phyloP scores from a whole-genome alignment of 2,797 vertebrate genomes.

The Coregonus sp. region DNA sequence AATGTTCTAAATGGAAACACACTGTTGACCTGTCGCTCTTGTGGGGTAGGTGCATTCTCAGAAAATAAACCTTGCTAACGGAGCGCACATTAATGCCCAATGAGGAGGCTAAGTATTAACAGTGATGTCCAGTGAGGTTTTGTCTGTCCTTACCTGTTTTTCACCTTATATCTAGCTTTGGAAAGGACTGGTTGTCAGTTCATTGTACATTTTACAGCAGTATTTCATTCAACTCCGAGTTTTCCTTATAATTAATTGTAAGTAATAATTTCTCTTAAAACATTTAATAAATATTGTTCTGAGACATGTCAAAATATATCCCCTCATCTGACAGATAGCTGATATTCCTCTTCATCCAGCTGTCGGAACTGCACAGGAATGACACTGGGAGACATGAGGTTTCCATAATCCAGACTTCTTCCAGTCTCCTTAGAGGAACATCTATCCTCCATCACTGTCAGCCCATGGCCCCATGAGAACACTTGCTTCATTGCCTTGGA shows the following conservation, averaged over 20 bases:
- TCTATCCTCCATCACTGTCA: slow-evolving; percentile 76
- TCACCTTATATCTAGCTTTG: too few species aligned
- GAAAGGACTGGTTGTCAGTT: too few species aligned
- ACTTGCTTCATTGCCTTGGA: slow-evolving; percentile 67
- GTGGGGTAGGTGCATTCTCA: too few species aligned
- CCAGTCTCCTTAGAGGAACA: slow-evolving; percentile 70
- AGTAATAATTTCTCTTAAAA: slow-evolving; percentile 58
- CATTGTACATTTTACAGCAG: too few species aligned
- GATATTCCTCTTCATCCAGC: slow-evolving; percentile 71
- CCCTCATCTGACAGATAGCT: slow-evolving; percentile 70
- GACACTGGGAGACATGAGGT: slow-evolving; percentile 68
- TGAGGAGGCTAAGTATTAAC: too few species aligned
- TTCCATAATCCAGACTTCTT: slow-evolving; percentile 68
- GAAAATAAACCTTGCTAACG: too few species aligned
- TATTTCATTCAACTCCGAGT: slow-evolving; percentile 25
- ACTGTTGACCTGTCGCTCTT: too few species aligned
- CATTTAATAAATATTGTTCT: slow-evolving; percentile 61
- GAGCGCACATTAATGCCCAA: too few species aligned
- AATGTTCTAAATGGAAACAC: too few species aligned
- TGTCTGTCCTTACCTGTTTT: too few species aligned
- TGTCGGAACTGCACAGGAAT: slow-evolving; percentile 61
- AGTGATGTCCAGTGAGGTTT: too few species aligned
- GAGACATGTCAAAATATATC: slow-evolving; percentile 51
- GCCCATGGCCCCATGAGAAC: slow-evolving; percentile 60
- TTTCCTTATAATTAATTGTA: slow-evolving; percentile 58